Evolutionary conservation across 1,140 invertebrate species (phyloP).

Genomic region (Zaprionus camerounensis): DNA sequence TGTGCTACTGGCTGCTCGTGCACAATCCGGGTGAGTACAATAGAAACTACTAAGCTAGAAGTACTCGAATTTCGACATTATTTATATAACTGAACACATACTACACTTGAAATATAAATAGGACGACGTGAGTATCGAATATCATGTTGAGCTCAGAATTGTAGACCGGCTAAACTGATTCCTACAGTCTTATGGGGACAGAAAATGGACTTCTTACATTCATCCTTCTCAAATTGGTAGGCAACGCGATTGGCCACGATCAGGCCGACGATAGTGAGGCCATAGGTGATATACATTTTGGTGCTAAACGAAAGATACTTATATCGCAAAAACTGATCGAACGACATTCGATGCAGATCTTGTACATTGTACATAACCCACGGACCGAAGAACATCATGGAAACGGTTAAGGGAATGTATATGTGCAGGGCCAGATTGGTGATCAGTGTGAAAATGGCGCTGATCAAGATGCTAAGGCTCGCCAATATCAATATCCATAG

Average conservation of each 20-base stretch:
- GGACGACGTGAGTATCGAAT: neutral
- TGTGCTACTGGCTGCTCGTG: slow-evolving; percentile 83
- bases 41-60: neutral
- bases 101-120: too few relatives aligned
- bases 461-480: slow-evolving; percentile 42
- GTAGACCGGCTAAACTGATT: neutral
- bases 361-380: slow-evolving; percentile 70
- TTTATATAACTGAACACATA: too few relatives aligned
- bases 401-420: slow-evolving; percentile 49
- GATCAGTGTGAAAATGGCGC: slow-evolving; percentile 17
- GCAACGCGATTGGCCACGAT: slow-evolving; percentile 17
- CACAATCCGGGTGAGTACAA: slow-evolving; percentile 77
- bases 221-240: slow-evolving; percentile 27
- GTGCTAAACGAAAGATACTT: slow-evolving; percentile 39
- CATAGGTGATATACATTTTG: slow-evolving; percentile 54
- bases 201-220: slow-evolving; percentile 19
- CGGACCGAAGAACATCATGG: slow-evolving; percentile 54
- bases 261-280: slow-evolving; percentile 43
- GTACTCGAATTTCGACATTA: too few relatives aligned
- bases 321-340: neutral
- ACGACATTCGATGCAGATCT: slow-evolving; percentile 31
- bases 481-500: slow-evolving; percentile 60
- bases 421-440: slow-evolving; percentile 37
- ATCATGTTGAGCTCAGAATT: neutral
- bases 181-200: neutral